These are phyloP conservation scores for Proisotoma minuta DNA, from an alignment of 2,888 invertebrate species.

Conservation along the genomic window DNA sequence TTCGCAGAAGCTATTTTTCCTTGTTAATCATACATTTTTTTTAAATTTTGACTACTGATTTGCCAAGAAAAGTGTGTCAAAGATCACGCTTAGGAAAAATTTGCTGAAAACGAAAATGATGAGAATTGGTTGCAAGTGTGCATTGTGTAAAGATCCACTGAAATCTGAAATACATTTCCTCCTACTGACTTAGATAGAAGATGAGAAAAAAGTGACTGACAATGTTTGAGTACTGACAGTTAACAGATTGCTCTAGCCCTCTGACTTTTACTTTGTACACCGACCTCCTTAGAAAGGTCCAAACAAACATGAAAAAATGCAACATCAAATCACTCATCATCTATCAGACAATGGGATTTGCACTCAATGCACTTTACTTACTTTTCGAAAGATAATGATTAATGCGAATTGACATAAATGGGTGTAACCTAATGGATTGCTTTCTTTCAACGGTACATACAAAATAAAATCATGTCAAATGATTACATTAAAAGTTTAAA, in stretches of 20 bases:
- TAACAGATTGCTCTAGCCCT: background rate
- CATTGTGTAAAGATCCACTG: background rate
- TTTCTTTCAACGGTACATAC: background rate
- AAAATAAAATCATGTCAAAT: background rate
- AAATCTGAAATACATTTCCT: background rate
- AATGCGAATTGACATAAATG: slow-evolving; percentile 7
- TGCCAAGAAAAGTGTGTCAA: too few relatives aligned
- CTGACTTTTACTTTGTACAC: too few relatives aligned
- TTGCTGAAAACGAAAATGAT: too few relatives aligned
- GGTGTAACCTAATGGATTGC: slow-evolving; percentile 4
- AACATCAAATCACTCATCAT: background rate
- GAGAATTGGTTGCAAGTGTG: background rate
- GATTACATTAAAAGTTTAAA: background rate
- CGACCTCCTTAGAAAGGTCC: too few relatives aligned
- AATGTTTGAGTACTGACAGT: too few relatives aligned
- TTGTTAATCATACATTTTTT: too few relatives aligned
- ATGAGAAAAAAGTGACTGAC: too few relatives aligned
- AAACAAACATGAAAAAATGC: background rate
- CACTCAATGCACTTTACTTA: background rate
- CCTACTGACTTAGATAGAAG: background rate
- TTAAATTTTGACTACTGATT: too few relatives aligned
- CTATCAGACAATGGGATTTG: background rate
- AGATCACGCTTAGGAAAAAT: too few relatives aligned
- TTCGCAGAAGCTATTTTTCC: too few relatives aligned
- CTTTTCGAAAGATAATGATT: background rate